These are phyloP conservation scores for Yponomeuta sedellus DNA, from an alignment of 2,888 invertebrate genomes.

Conservation along the genomic window DNA sequence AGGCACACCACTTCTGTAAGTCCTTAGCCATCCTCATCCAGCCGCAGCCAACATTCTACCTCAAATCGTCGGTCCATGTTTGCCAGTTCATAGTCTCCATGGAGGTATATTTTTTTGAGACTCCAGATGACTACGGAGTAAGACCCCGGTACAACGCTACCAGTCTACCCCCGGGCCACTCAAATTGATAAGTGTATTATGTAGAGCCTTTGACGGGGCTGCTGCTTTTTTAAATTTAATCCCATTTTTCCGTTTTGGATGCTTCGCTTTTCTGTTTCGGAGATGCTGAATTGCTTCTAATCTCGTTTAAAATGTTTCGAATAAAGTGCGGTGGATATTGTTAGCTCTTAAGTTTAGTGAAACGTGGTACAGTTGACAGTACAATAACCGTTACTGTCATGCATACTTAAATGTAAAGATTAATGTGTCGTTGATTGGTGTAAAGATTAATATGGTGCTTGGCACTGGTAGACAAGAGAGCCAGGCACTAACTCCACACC, in stretches of 20 bases:
- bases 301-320: neutral
- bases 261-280: neutral
- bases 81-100: no score
- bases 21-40: no score
- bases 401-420: no score
- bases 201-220: neutral
- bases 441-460: no score
- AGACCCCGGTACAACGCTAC: neutral
- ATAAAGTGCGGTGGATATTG: neutral
- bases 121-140: neutral
- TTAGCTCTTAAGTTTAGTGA: neutral
- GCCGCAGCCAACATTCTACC: no score
- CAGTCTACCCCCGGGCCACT: neutral
- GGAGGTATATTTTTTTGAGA: neutral
- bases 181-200: slow-evolving; percentile 3
- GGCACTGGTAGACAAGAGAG: no score
- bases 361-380: neutral
- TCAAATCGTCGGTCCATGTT: no score
- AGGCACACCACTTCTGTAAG: no score
- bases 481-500: no score
- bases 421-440: no score
- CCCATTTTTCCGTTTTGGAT: neutral
- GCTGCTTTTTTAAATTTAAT: slow-evolving; percentile 1
- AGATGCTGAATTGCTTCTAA: neutral
- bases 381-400: no score